Evolutionary conservation across 2,113 vertebrate species (phyloP).

Genomic region (Pithys albifrons): DNA sequence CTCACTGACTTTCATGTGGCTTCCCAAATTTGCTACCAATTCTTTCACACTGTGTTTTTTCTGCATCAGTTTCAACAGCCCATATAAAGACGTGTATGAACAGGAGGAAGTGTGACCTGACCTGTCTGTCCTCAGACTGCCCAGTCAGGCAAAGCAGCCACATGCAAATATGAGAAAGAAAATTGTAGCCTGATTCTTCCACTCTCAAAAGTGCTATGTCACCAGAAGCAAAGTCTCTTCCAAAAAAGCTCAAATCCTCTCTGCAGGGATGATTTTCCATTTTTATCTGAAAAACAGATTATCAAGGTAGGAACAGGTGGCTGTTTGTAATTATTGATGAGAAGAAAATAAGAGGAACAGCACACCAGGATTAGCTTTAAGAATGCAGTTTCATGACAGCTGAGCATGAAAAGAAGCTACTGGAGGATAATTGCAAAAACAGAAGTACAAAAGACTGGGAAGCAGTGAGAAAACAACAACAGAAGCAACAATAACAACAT

Average conservation of each 20-base stretch:
- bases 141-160: not conserved
- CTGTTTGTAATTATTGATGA: not conserved
- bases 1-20: not conserved
- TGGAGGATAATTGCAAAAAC: not conserved
- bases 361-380: not conserved
- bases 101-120: not conserved
- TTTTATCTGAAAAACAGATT: not conserved
- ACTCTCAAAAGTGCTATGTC: accelerated
- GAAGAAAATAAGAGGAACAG: not conserved
- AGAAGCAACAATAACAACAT: not conserved
- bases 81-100: accelerated
- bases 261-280: not conserved
- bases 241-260: not conserved
- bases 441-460: not conserved
- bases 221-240: not conserved
- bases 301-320: not conserved
- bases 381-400: not conserved
- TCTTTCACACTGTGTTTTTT: not conserved
- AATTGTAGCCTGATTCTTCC: not conserved
- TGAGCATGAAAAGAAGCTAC: not conserved
- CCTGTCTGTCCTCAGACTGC: not conserved
- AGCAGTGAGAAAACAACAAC: not conserved
- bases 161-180: not conserved
- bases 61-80: not conserved
- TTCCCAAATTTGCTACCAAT: not conserved